phyloP scores from a whole-genome alignment of 1,140 invertebrate species.

The Sitobion miscanthi region DNA sequence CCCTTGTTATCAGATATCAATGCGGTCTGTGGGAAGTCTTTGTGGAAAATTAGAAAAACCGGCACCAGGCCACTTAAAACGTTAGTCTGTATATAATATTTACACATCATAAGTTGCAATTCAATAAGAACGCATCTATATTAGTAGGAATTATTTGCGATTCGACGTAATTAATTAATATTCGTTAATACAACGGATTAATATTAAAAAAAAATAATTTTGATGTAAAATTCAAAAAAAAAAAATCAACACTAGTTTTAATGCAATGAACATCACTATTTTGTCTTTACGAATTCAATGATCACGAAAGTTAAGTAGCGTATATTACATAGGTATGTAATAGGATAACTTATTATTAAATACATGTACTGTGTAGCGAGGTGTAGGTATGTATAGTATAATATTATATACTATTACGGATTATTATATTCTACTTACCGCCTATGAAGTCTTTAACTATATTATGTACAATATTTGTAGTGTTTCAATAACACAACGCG shows the following conservation, averaged over 20 bases:
- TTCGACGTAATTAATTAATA: too few species aligned
- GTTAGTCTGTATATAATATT: too few species aligned
- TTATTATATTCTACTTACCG: neutral
- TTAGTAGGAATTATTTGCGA: too few species aligned
- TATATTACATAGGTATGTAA: neutral
- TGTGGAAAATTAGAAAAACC: too few species aligned
- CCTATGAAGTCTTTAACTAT: neutral
- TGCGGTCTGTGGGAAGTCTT: too few species aligned
- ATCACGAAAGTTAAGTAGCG: neutral
- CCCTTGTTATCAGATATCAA: too few species aligned
- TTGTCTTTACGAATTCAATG: neutral
- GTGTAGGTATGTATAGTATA: too few species aligned
- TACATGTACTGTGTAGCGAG: too few species aligned
- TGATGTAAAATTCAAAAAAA: neutral
- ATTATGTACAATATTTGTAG: neutral
- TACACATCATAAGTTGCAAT: too few species aligned
- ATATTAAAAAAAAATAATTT: neutral
- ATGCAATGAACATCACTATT: neutral
- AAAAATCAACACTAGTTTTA: neutral
- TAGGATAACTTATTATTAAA: neutral
- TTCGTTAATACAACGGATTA: too few species aligned
- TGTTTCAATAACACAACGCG: neutral
- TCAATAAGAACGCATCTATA: too few species aligned
- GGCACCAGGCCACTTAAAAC: too few species aligned
- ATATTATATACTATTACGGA: neutral